phyloP scores from a whole-genome alignment of 2,888 invertebrate species.

The Melipona bicolor region DNA sequence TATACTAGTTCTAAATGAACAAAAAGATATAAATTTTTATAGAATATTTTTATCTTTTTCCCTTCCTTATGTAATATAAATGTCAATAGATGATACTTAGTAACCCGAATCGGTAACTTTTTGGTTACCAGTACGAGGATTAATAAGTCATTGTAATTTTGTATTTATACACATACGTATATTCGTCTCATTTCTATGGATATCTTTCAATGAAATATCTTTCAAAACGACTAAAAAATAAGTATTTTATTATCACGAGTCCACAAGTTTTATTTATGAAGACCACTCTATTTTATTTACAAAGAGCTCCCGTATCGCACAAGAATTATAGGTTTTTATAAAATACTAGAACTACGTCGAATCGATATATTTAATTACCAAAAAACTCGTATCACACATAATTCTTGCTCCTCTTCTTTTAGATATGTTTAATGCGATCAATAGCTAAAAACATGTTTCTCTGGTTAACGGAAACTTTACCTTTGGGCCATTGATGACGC shows the following conservation, averaged over 20 bases:
- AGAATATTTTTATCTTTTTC: no score
- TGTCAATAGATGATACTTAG: no score
- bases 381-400: background rate
- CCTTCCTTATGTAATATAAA: no score
- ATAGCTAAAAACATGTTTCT: background rate
- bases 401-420: background rate
- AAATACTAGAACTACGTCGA: background rate
- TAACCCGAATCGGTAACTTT: no score
- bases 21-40: no score
- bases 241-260: background rate
- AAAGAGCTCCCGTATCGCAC: background rate
- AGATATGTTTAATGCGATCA: background rate
- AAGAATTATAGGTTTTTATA: background rate
- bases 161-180: background rate
- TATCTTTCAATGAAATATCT: background rate
- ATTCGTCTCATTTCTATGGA: background rate
- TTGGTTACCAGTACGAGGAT: no score
- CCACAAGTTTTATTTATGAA: background rate
- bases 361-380: background rate
- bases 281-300: background rate
- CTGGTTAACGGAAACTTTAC: background rate
- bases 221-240: background rate
- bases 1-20: no score
- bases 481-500: constrained; percentile 2
- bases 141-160: background rate